Base-by-base conservation (phyloP, 2,888 invertebrate genomes). In the Torymus texanus region DNA sequence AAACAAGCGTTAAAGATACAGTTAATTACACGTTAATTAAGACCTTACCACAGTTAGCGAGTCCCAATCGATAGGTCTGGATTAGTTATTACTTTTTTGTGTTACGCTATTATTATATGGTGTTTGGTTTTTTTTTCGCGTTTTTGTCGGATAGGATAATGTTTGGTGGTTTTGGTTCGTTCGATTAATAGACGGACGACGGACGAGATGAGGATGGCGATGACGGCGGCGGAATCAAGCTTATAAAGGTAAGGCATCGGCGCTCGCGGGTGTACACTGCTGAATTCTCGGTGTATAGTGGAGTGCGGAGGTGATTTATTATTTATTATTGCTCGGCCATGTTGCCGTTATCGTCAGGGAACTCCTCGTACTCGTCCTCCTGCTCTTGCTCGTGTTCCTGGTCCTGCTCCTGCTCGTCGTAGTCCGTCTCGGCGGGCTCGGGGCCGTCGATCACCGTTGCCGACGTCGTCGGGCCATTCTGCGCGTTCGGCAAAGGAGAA, bases 291-390 rank as follows among this genome's bases (percentile, higher is more conserved):
- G 41, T 41, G 41, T 41, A 41, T 41, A 41, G 41, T 41, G 41
- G 41, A 41, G 41, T 41, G 41, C 41, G 41, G 5, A 41, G 41
- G 41, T 41, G 41, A 41, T 3, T 5, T 21, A 58, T 76, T 62
- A 53, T 63, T 73, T 75, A 84, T 88, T 89, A 88, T 89, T 89
- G 87, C 84, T 90, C 90, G 77, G 90, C 88, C 85, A 88, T 86
- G 84, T 90, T 90, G 84, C 87, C 89, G 82, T 86, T 89, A 75
- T 86, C 86, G 79, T 93, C 93, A 65, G 93, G 91, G 91, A 94
- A 86, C 78, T 92, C 93, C 81, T 93, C 92, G 84, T 93, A 93
- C 81, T 93, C 93, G 85, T 93, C 92, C 58, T 93, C 93, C 85
- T 93, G 92, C 61, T 92, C 92, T 92, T 92, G 83, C 92, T 81